Evolutionary conservation across 2,113 vertebrate species (phyloP).

Genomic region (Neomonachus schauinslandi): DNA sequence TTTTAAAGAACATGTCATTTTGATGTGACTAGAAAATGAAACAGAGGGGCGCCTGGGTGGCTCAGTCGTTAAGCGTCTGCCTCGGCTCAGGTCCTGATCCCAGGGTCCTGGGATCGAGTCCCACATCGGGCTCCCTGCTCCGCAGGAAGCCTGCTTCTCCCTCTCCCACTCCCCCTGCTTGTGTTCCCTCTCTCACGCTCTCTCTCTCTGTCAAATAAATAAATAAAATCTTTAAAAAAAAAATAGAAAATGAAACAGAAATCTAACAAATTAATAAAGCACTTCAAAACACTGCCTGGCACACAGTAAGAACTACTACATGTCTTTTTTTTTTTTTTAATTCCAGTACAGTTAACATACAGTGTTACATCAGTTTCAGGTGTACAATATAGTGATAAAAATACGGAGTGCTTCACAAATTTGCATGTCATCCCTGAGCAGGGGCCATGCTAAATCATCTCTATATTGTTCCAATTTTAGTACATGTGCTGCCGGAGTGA

Average conservation of each 20-base stretch:
- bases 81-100: too few species aligned
- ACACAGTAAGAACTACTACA: background rate
- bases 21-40: slow-evolving; percentile 12
- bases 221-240: too few species aligned
- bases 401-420: background rate
- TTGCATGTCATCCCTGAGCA: background rate
- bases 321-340: background rate
- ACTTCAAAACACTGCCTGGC: background rate
- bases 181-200: too few species aligned
- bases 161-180: too few species aligned
- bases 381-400: background rate
- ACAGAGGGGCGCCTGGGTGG: too few species aligned
- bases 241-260: slow-evolving; percentile 9
- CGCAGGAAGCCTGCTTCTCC: too few species aligned
- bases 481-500: background rate
- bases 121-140: too few species aligned
- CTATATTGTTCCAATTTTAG: background rate
- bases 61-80: too few species aligned
- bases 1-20: slow-evolving; percentile 37
- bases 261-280: slow-evolving; percentile 2
- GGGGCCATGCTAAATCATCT: background rate
- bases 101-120: too few species aligned
- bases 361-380: background rate
- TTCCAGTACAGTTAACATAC: background rate
- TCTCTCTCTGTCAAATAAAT: too few species aligned